A percentile compares a stretch with the other conserved stretches of the same genome.
Evolutionary conservation across 1,140 invertebrate species (phyloP).

Genomic region (Triops cancriformis): DNA sequence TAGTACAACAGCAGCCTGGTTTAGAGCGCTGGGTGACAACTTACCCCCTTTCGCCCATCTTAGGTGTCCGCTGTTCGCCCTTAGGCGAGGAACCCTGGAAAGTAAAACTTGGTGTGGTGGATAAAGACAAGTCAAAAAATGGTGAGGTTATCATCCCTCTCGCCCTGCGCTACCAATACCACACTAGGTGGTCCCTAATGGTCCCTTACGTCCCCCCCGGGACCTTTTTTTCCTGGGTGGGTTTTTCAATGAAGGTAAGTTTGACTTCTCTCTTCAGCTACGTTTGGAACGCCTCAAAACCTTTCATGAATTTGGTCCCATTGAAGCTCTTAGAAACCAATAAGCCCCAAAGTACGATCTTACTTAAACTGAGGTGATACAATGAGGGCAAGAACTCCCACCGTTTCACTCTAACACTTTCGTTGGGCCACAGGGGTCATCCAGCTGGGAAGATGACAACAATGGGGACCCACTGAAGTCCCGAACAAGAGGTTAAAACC

Average conservation of each 20-base stretch:
- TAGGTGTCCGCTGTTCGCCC: no score
- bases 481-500: not conserved
- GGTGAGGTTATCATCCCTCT: not conserved
- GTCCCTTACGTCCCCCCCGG: not conserved
- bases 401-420: not conserved
- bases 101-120: no score
- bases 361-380: slow-evolving; percentile 5
- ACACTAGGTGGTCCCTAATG: not conserved
- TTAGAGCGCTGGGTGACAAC: no score
- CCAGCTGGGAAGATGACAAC: slow-evolving; percentile 1
- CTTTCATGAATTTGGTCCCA: not conserved
- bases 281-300: not conserved
- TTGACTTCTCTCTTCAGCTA: not conserved
- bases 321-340: not conserved
- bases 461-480: not conserved
- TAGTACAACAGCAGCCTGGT: not conserved
- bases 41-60: no score
- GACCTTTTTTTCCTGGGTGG: not conserved
- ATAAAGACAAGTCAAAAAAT: not conserved
- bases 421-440: not conserved
- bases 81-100: no score
- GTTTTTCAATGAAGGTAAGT: not conserved
- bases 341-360: not conserved
- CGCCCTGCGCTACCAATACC: not conserved
- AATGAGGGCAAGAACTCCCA: not conserved